Conservation (phyloP, 2,797 vertebrate species). For the Chromobotia macracanthus region DNA sequence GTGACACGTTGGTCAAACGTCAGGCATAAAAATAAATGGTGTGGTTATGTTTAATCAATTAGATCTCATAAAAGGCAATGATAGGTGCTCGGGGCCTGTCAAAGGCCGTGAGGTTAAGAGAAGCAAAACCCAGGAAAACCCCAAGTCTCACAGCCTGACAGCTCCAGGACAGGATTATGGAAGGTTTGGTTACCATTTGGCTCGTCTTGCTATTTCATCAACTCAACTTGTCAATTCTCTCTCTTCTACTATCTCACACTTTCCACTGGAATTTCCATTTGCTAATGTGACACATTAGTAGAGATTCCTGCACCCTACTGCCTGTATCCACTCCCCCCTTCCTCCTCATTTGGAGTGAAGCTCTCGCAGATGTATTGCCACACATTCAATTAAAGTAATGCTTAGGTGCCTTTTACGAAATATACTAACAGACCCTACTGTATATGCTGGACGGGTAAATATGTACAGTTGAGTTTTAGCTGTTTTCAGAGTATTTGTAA, state of each 20-base stretch:
- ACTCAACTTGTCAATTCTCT: constrained; percentile 50
- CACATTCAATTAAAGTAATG: constrained; percentile 30
- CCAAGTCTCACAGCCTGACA: constrained; percentile 42
- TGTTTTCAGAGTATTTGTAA: constrained; percentile 52
- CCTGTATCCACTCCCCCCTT: constrained; percentile 16
- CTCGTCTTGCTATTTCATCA: constrained; percentile 53
- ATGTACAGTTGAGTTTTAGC: constrained; percentile 37
- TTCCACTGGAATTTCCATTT: constrained; percentile 57
- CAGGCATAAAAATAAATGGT: constrained; percentile 49
- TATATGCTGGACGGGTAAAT: constrained; percentile 36
- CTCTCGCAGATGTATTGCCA: constrained; percentile 16
- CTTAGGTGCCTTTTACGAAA: background rate
- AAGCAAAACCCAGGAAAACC: constrained; percentile 54
- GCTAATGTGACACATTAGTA: constrained; percentile 52
- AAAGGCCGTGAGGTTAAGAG: constrained; percentile 50
- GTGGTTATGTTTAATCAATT: constrained; percentile 54
- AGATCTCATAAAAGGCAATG: constrained; percentile 52
- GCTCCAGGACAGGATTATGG: constrained; percentile 54
- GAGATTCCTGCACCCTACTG: constrained; percentile 43
- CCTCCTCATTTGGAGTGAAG: background rate
- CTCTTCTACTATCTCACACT: constrained; percentile 41
- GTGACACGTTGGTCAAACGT: constrained; percentile 44
- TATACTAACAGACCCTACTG: background rate
- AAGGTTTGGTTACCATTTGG: constrained; percentile 57
- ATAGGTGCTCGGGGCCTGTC: constrained; percentile 47